phyloP scores from a whole-genome alignment of 2,797 vertebrate species.

The Leucoraja ocellata region DNA sequence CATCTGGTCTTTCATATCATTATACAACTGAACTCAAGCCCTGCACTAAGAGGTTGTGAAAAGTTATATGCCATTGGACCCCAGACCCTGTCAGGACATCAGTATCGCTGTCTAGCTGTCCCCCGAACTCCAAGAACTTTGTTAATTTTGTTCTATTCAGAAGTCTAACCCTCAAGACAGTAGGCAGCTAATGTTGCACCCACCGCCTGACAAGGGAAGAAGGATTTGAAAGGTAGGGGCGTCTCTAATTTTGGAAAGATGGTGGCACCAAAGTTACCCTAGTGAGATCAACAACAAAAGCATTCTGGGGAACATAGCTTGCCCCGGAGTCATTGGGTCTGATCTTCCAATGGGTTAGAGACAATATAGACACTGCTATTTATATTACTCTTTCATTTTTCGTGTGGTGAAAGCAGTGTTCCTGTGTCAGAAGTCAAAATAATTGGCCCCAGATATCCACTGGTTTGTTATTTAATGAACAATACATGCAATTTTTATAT shows the following conservation, averaged over 20 bases:
- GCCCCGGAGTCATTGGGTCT: too few species aligned
- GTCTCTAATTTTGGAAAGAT: too few species aligned
- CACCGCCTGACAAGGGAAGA: too few species aligned
- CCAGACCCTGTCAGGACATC: neutral
- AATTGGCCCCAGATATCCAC: neutral
- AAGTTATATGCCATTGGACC: neutral
- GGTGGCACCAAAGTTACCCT: too few species aligned
- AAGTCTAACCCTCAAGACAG: neutral
- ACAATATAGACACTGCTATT: neutral
- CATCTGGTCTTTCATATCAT: too few species aligned
- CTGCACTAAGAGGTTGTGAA: neutral
- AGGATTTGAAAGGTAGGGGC: too few species aligned
- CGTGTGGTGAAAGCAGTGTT: neutral
- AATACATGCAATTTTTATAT: neutral
- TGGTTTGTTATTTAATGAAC: neutral
- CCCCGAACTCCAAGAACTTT: neutral
- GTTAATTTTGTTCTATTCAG: neutral
- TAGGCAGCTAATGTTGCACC: too few species aligned
- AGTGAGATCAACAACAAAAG: too few species aligned
- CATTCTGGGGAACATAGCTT: too few species aligned
- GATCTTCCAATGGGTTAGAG: neutral
- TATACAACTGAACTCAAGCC: neutral
- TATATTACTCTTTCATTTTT: neutral
- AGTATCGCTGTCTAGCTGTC: neutral
- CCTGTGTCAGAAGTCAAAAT: neutral